Percentiles rank a stretch among this genome's conserved stretches.
Conservation (phyloP, 2,797 vertebrate genomes). For the Florisuga fusca region DNA sequence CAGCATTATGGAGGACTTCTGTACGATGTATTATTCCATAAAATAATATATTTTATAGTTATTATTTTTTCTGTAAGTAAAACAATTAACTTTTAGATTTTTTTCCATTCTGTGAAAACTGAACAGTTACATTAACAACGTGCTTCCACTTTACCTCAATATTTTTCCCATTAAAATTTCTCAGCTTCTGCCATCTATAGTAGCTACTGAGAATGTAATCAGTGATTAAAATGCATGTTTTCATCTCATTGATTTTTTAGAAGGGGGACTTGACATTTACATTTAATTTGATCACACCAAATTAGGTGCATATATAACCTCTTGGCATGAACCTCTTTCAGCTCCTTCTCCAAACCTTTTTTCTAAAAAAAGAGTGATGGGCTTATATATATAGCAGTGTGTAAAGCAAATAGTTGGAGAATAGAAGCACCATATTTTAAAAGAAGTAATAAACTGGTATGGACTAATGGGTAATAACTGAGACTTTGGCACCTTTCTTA, state of each 20-base stretch:
- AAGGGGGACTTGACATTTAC: neutral
- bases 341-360: neutral
- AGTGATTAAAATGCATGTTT: neutral
- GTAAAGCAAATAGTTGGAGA: conserved; percentile 38
- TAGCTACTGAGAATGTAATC: neutral
- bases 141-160: neutral
- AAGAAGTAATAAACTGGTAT: conserved; percentile 67
- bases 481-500: conserved; percentile 66
- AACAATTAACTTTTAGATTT: neutral
- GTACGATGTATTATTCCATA: neutral
- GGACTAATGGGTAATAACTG: conserved; percentile 69
- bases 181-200: neutral
- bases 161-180: neutral
- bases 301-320: neutral
- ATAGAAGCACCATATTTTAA: conserved; percentile 49
- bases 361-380: neutral
- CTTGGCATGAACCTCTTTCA: neutral
- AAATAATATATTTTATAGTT: neutral
- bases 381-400: neutral
- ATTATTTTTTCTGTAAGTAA: neutral
- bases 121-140: neutral
- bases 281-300: neutral
- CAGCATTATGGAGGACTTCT: neutral
- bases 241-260: neutral
- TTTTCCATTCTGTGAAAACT: neutral